A percentile compares a stretch with the other conserved stretches of the same genome.
Evolutionary conservation across 1,140 invertebrate genomes (phyloP).

Genomic region (Hormaphis cornu): DNA sequence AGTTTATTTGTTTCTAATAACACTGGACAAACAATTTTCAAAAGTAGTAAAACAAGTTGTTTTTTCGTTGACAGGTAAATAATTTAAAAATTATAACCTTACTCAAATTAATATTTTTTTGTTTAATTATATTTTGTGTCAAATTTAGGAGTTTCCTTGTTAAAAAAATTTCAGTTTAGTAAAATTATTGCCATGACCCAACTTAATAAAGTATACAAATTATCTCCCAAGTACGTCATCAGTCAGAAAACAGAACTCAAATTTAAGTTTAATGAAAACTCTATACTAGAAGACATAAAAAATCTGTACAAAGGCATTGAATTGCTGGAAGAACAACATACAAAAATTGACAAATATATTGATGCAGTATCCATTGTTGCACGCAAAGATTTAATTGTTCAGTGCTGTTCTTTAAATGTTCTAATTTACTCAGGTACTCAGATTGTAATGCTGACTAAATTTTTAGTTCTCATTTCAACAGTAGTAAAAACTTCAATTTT

Average conservation of each 20-base stretch:
- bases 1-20: background rate
- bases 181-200: background rate
- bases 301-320: background rate
- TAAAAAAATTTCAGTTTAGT: background rate
- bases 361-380: conserved; percentile 5
- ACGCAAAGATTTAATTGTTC: background rate
- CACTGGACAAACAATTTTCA: background rate
- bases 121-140: background rate
- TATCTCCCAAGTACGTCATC: background rate
- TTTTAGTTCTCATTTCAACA: background rate
- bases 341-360: background rate
- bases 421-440: conserved; percentile 30
- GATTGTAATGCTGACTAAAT: background rate
- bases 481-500: background rate
- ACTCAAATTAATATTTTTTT: too few species aligned
- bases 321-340: background rate
- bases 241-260: background rate
- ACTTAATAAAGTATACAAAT: conserved; percentile 12
- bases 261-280: conserved; percentile 1
- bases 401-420: background rate
- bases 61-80: conserved; percentile 10
- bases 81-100: background rate
- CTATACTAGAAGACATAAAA: background rate
- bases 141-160: conserved; percentile 4
- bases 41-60: background rate